These are phyloP conservation scores for Tauraco hartlaubi DNA, from an alignment of 2,797 vertebrate genomes.

Conservation along the genomic window DNA sequence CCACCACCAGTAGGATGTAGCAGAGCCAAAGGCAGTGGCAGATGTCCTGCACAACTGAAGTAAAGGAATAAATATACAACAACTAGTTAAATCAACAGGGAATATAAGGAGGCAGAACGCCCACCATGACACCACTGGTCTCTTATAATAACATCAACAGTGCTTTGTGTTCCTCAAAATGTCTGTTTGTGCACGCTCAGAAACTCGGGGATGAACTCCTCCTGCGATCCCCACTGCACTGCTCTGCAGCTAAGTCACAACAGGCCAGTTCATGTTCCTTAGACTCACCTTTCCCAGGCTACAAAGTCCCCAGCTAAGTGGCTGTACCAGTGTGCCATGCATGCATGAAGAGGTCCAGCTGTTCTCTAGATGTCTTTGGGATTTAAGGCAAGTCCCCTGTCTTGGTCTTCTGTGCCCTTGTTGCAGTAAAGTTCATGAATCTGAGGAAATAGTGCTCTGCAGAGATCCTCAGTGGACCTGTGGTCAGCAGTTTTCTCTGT, in stretches of 20 bases:
- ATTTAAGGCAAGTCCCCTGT: conserved; percentile 60
- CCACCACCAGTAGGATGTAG: not conserved
- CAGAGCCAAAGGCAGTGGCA: not conserved
- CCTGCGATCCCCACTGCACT: not conserved
- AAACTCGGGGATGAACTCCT: not conserved
- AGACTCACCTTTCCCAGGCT: not conserved
- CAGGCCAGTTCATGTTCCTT: not conserved
- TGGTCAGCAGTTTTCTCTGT: not conserved
- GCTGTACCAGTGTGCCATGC: not conserved
- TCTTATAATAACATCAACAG: not conserved
- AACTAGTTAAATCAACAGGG: not conserved
- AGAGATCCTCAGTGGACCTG: not conserved
- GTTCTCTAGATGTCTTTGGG: not conserved
- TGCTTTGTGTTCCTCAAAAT: not conserved
- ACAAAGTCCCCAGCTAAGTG: not conserved
- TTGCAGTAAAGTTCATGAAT: not conserved
- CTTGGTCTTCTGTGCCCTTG: not conserved
- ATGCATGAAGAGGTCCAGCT: not conserved
- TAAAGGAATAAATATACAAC: not conserved
- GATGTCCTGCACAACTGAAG: not conserved
- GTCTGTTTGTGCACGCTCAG: not conserved
- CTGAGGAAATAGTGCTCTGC: not conserved
- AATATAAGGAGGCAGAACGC: not conserved
- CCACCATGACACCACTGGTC: not conserved
- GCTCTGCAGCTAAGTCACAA: not conserved